Evolutionary conservation across 2,797 vertebrate genomes (phyloP), one percentile per base, ranked within the genome.

Genomic region (Catostomus latipinnis): DNA sequence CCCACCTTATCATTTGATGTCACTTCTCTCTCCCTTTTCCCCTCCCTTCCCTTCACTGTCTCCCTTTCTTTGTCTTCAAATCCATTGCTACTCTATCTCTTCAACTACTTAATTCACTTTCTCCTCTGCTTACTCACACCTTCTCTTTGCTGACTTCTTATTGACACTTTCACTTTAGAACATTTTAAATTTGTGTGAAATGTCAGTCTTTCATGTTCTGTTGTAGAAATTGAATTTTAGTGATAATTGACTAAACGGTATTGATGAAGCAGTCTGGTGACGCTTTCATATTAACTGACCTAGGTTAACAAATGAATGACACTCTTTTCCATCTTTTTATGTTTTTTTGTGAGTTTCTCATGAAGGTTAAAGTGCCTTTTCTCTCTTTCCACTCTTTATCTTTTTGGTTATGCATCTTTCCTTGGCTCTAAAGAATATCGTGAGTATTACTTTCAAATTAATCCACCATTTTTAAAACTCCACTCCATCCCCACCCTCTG

Each of bases 361-460:
- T 46, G 6, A 65, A 34, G 11, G 12, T 45, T 68, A 22, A 74
- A 53, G 49, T 45, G 18, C 16, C 71, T 81, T 9, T 67, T 73
- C 67, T 62, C 10, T 79, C 13, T 67, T 43, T 45, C 13, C 9
- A 12, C 7, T 82, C 14, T 74, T 2, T 63, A 11, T 60, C 12
- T 80, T 65, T 52, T 76, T n/a, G 63, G 4, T 45, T 13, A 4
- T 48, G 34, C 16, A 6, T 52, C 54, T 46, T 65, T 49, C 63
- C 49, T 76, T 45, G 53, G 72, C 7, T 13, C 54, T 50, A 63
- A 74, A 87, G 86, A 81, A 87, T 87, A 84, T 87, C 86, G 86
- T 87, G 76, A 87, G 85, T 86, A 83, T 74, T 5, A 9, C 5
- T 76, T 79, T 71, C 62, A 70, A 66, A 49, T 56, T 74, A 34